Conservation (phyloP, 2,888 invertebrate genomes). For the Ophioninae sp. region DNA sequence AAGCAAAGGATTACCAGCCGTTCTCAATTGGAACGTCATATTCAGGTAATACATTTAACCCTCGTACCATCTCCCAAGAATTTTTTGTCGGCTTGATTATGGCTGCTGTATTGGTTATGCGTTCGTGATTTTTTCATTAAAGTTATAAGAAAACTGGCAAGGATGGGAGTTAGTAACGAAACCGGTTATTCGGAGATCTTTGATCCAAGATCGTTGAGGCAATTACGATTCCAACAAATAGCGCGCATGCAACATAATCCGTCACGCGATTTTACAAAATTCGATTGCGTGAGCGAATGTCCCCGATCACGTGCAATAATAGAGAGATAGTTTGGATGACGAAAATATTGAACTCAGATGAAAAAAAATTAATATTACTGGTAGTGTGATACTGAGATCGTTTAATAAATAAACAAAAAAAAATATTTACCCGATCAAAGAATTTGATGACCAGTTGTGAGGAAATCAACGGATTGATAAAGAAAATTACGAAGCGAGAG, state of each 20-base stretch:
- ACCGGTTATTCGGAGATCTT: conserved; percentile 41
- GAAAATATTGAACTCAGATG: background rate
- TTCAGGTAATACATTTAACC: conserved; percentile 84
- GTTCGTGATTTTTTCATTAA: background rate
- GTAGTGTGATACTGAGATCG: background rate
- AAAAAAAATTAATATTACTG: background rate
- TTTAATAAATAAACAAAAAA: background rate
- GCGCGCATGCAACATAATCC: background rate
- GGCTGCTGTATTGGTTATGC: background rate
- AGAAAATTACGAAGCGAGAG: background rate
- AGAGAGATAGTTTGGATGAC: background rate
- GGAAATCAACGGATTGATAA: background rate
- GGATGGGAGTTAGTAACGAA: background rate
- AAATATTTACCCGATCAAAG: background rate
- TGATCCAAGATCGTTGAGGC: conserved; percentile 4
- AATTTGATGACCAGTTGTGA: background rate
- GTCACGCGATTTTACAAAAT: conserved; percentile 11
- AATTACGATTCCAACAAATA: conserved; percentile 3
- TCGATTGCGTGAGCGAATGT: conserved; percentile 8
- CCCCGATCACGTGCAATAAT: background rate
- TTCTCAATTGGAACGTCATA: conserved; percentile 88
- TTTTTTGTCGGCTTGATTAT: conserved; percentile 8
- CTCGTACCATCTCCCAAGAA: background rate
- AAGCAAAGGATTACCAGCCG: conserved; percentile 81
- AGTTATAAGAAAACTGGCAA: background rate